A percentile compares a stretch with the other conserved stretches of the same genome.
phyloP scores from a whole-genome alignment of 2,888 invertebrate species.

The Panopea generosa region DNA sequence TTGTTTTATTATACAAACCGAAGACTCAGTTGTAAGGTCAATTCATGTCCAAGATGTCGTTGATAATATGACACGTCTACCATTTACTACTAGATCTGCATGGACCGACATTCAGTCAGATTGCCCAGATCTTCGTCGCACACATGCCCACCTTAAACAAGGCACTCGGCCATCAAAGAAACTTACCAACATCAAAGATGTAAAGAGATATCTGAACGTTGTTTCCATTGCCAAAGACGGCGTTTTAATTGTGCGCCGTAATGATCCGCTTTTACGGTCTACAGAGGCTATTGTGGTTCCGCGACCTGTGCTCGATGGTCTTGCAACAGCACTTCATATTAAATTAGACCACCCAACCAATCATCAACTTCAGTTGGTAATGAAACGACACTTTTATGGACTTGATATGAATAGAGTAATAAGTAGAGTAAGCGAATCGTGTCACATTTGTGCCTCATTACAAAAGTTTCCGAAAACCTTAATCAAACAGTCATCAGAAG shows the following conservation, averaged over 20 bases:
- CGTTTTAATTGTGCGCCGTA: conserved; percentile 4
- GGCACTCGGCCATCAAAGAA: conserved; percentile 67
- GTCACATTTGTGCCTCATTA: conserved; percentile 32
- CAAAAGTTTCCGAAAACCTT: conserved; percentile 13
- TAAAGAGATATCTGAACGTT: conserved; percentile 57
- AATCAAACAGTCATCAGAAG: conserved; percentile 5
- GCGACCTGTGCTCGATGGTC: conserved; percentile 38
- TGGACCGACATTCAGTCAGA: conserved; percentile 57
- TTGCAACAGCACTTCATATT: conserved; percentile 18
- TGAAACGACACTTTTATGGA: conserved; percentile 54
- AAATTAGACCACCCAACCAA: conserved; percentile 47
- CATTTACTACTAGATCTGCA: conserved; percentile 61
- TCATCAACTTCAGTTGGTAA: conserved; percentile 48
- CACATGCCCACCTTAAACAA: conserved; percentile 58
- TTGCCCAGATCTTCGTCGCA: conserved; percentile 65
- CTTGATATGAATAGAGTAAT: conserved; percentile 52
- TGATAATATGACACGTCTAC: conserved; percentile 19
- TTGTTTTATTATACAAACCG: conserved; percentile 37
- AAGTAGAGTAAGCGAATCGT: conserved; percentile 13
- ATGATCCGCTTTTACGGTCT: conserved; percentile 19
- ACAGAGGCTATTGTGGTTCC: conserved; percentile 52
- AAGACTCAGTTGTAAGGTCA: conserved; percentile 60
- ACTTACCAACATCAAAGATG: conserved; percentile 48
- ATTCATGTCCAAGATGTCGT: conserved; percentile 21
- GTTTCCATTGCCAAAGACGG: conserved; percentile 58